A percentile compares a stretch with the other conserved stretches of the same genome.
These are phyloP conservation scores for Scrobipalpa atriplicella DNA, from an alignment of 2,888 invertebrate genomes.

Conservation along the genomic window DNA sequence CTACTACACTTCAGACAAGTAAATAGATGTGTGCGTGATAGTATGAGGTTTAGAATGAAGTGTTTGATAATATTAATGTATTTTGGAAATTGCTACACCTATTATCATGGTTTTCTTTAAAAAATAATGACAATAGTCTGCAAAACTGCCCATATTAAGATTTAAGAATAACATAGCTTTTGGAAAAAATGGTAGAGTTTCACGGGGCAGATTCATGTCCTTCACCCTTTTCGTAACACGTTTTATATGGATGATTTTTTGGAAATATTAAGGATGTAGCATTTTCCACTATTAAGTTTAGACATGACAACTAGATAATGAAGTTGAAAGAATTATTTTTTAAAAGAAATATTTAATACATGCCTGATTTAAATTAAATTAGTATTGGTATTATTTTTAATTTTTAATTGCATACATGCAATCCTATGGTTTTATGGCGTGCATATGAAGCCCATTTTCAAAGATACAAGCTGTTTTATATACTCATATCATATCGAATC, in stretches of 20 bases:
- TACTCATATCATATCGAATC: too few relatives aligned
- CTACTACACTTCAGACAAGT: not conserved
- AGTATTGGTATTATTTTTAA: not conserved
- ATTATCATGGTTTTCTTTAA: too few relatives aligned
- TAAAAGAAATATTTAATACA: not conserved
- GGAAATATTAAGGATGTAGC: not conserved
- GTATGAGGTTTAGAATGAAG: not conserved
- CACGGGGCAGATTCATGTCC: too few relatives aligned
- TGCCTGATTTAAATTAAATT: constrained; percentile 9
- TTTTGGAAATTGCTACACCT: not conserved
- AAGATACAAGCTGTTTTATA: not conserved
- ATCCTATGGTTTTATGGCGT: not conserved
- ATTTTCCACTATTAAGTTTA: not conserved
- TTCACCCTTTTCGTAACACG: too few relatives aligned
- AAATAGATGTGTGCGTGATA: constrained; percentile 3
- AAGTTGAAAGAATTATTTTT: not conserved
- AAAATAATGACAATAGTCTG: too few relatives aligned
- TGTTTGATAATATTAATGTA: not conserved
- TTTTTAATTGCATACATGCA: not conserved
- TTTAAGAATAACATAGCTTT: too few relatives aligned
- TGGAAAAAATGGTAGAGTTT: too few relatives aligned
- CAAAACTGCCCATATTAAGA: too few relatives aligned
- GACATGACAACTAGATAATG: not conserved
- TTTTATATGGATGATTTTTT: not conserved
- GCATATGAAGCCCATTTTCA: constrained; percentile 11